Conservation (phyloP, 2,888 invertebrate species). For the Hedychridium roseum region DNA sequence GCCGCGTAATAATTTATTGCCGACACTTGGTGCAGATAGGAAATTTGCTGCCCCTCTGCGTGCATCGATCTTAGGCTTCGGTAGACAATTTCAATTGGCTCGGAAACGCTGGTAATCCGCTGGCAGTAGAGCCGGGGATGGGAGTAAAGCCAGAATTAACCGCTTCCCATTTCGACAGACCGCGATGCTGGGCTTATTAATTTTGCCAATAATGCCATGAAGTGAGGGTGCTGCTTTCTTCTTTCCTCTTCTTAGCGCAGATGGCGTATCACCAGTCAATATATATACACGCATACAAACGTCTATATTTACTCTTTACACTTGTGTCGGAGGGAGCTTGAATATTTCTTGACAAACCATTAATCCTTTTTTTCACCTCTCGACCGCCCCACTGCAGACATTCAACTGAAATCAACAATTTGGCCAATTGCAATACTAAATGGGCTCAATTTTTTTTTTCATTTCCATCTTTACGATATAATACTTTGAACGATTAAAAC, state of each 20-base stretch:
- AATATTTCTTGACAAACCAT: too few species aligned
- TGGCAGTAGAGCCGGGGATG: slow-evolving; percentile 25
- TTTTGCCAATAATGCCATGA: slow-evolving; percentile 51
- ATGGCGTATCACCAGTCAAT: slow-evolving; percentile 59
- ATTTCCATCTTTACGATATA: too few species aligned
- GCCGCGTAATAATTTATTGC: slow-evolving; percentile 26
- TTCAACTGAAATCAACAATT: too few species aligned
- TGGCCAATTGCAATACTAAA: too few species aligned
- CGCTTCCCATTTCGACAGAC: slow-evolving; percentile 49
- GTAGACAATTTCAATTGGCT: slow-evolving; percentile 43
- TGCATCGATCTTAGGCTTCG: slow-evolving; percentile 12
- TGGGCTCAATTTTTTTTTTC: too few species aligned
- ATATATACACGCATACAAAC: slow-evolving; percentile 31
- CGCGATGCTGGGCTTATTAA: slow-evolving; percentile 57
- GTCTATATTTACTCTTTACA: too few species aligned
- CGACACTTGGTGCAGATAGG: slow-evolving; percentile 22
- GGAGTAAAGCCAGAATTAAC: slow-evolving; percentile 50
- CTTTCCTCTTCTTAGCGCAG: slow-evolving; percentile 44
- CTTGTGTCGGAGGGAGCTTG: too few species aligned
- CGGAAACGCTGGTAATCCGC: slow-evolving; percentile 43
- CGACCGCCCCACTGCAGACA: too few species aligned
- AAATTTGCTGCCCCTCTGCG: too few species aligned
- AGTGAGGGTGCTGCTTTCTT: slow-evolving; percentile 35
- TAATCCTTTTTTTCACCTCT: too few species aligned
- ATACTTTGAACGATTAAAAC: too few species aligned